Evolutionary conservation across 2,888 invertebrate species (phyloP).

Genomic region (Tenthredo distinguenda): DNA sequence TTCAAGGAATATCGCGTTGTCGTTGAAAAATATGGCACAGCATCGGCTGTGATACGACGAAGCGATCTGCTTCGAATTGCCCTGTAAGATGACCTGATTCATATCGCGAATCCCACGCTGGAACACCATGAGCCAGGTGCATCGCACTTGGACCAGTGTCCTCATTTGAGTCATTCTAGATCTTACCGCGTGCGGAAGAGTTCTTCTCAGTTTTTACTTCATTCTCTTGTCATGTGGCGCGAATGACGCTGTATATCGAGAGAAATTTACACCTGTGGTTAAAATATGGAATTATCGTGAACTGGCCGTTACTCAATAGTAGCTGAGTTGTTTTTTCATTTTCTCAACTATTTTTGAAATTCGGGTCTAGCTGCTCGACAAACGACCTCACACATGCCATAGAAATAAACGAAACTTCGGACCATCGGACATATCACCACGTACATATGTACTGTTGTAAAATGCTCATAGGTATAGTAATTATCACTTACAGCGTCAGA

Average conservation of each 20-base stretch:
- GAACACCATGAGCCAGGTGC: slow-evolving; percentile 1
- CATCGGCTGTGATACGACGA: not conserved
- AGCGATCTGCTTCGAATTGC: not conserved
- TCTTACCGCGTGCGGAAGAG: not conserved
- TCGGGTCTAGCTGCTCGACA: not conserved
- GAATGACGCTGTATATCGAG: not conserved
- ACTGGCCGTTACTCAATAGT: not conserved
- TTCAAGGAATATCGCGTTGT: not conserved
- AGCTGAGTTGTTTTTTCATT: not conserved
- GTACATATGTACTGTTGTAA: not conserved
- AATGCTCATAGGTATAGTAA: not conserved
- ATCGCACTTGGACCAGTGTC: not conserved
- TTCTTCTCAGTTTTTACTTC: not conserved
- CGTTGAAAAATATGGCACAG: not conserved
- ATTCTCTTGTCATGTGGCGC: not conserved
- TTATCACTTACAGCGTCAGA: not conserved
- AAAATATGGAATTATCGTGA: not conserved
- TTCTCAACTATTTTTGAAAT: not conserved
- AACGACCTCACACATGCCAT: not conserved
- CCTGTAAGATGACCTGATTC: not conserved
- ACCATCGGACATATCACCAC: not conserved
- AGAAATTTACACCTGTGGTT: not conserved
- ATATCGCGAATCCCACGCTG: not conserved
- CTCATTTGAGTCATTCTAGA: not conserved
- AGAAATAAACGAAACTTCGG: not conserved